These are phyloP conservation scores for Aproaerema taeniolella DNA, from an alignment of 2,888 invertebrate species.

Conservation along the genomic window DNA sequence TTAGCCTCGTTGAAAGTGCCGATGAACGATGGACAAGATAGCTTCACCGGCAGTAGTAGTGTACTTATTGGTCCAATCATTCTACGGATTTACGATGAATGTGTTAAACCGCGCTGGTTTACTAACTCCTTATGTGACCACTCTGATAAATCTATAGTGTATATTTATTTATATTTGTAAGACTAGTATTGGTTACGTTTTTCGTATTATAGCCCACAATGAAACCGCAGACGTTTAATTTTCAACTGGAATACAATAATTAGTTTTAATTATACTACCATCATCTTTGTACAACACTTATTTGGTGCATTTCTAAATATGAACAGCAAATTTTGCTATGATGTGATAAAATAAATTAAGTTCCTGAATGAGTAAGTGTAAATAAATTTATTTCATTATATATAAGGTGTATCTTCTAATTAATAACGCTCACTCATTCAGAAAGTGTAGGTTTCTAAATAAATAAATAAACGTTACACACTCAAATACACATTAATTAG, in stretches of 20 bases:
- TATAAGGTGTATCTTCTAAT: slow-evolving; percentile 19
- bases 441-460: slow-evolving; percentile 9
- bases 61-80: no score
- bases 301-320: slow-evolving; percentile 28
- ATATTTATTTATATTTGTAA: slow-evolving; percentile 49
- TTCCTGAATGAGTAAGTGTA: slow-evolving; percentile 28
- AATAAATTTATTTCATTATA: slow-evolving; percentile 21
- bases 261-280: not conserved
- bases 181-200: slow-evolving; percentile 23
- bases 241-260: no score
- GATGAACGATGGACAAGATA: no score
- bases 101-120: no score
- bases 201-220: slow-evolving; percentile 13
- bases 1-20: no score
- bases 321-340: slow-evolving; percentile 22
- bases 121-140: slow-evolving; percentile 24
- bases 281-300: no score
- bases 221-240: slow-evolving; percentile 7
- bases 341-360: slow-evolving; percentile 30
- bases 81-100: no score
- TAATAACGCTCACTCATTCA: slow-evolving; percentile 21
- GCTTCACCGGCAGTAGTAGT: no score
- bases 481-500: no score
- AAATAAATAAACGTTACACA: no score
- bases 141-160: slow-evolving; percentile 40